phyloP scores from a whole-genome alignment of 1,140 invertebrate species.

The Cecropterus lyciades region DNA sequence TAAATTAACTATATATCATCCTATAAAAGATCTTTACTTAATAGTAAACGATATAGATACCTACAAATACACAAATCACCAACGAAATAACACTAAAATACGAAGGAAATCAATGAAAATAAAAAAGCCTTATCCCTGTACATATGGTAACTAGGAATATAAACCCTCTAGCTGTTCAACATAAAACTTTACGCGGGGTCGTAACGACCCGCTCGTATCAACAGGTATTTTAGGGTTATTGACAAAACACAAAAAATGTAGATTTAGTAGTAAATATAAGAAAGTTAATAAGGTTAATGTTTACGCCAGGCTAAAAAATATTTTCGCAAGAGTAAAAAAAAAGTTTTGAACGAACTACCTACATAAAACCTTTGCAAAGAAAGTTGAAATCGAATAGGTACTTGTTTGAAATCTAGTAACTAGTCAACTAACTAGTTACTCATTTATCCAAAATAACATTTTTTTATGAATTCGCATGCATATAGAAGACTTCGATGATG shows the following conservation, averaged over 20 bases:
- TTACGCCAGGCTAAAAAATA: not conserved
- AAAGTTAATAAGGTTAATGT: no score
- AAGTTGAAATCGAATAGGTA: no score
- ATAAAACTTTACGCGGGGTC: constrained; percentile 57
- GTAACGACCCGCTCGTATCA: constrained; percentile 49
- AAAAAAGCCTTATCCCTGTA: constrained; percentile 40
- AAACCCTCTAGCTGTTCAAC: constrained; percentile 39
- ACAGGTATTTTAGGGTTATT: constrained; percentile 61
- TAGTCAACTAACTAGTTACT: no score
- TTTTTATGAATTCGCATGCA: no score
- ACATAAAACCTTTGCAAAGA: not conserved
- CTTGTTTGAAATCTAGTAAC: no score
- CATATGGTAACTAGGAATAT: constrained; percentile 40
- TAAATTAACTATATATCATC: no score
- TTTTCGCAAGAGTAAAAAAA: not conserved
- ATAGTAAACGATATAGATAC: no score
- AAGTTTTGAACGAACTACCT: no score
- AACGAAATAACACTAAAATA: constrained; percentile 36
- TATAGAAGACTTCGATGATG: no score
- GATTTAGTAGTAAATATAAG: not conserved
- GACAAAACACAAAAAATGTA: constrained; percentile 15
- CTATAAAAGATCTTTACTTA: no score
- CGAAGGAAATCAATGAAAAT: constrained; percentile 33
- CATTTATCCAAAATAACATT: no score
- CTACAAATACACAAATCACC: constrained; percentile 9